A percentile compares a stretch with the other conserved stretches of the same genome.
phyloP scores from a whole-genome alignment of 2,888 invertebrate genomes.

The Encarsia formosa region DNA sequence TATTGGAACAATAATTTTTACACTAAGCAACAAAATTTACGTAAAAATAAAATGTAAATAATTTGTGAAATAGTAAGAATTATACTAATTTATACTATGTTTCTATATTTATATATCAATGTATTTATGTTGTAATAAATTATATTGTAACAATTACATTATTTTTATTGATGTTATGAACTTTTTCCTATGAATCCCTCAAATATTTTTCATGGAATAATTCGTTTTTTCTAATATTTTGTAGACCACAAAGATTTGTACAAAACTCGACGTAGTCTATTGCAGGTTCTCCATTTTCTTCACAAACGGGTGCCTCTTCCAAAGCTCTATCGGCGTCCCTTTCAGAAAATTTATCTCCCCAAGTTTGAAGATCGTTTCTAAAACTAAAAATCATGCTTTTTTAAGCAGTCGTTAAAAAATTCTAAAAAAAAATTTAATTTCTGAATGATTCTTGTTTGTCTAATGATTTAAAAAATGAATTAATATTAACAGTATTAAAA shows the following conservation, averaged over 20 bases:
- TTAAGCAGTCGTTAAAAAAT: no score
- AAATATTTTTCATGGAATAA: constrained; percentile 11
- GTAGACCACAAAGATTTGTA: constrained; percentile 12
- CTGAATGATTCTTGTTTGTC: no score
- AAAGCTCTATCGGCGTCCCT: constrained; percentile 7
- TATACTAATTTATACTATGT: no score
- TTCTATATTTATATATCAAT: no score
- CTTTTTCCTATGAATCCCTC: constrained; percentile 3
- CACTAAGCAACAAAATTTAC: no score
- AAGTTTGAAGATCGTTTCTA: constrained; percentile 4
- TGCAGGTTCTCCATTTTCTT: background rate
- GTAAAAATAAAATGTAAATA: no score
- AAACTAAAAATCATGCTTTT: background rate
- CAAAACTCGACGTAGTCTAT: constrained; percentile 17
- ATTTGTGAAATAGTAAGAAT: no score
- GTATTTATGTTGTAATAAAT: no score
- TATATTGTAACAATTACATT: background rate
- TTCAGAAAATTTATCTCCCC: constrained; percentile 15
- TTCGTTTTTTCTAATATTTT: constrained; percentile 6
- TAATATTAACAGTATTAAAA: no score
- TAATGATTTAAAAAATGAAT: no score
- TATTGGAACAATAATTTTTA: no score
- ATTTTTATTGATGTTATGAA: background rate
- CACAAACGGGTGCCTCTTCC: constrained; percentile 11
- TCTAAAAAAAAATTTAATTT: no score